Conservation (phyloP, 2,888 invertebrate species). For the Cabera pusaria region DNA sequence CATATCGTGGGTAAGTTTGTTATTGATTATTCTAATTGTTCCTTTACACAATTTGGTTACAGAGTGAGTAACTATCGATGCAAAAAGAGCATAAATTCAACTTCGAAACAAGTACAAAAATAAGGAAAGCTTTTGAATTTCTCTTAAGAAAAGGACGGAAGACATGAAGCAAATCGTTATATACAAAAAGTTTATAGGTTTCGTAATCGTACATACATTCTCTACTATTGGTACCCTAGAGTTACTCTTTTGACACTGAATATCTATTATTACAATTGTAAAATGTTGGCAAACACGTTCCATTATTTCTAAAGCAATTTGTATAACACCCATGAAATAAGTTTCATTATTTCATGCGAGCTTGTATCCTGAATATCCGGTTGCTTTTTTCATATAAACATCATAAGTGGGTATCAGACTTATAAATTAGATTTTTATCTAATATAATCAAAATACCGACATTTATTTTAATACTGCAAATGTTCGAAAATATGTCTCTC, state of each 20-base stretch:
- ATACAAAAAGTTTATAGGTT: conserved; percentile 52
- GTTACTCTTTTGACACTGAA: conserved; percentile 77
- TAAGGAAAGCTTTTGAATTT: conserved; percentile 41
- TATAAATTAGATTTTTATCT: conserved; percentile 55
- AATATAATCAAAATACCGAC: conserved; percentile 69
- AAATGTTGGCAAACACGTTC: conserved; percentile 49
- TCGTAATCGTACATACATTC: conserved; percentile 53
- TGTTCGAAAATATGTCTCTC: conserved; percentile 79
- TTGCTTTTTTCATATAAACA: conserved; percentile 32
- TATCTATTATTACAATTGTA: conserved; percentile 45
- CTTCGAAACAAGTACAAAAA: conserved; percentile 34
- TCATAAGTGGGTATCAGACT: conserved; percentile 68
- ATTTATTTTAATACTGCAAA: conserved; percentile 69
- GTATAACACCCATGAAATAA: conserved; percentile 49
- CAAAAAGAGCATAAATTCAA: conserved; percentile 35
- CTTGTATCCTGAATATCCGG: conserved; percentile 31
- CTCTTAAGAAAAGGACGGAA: conserved; percentile 75
- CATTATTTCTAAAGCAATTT: conserved; percentile 41
- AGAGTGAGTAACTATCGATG: conserved; percentile 36
- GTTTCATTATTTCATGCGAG: conserved; percentile 38
- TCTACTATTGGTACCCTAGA: conserved; percentile 71
- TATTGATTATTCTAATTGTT: conserved; percentile 44
- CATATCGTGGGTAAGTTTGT: conserved; percentile 34
- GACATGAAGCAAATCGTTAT: conserved; percentile 69
- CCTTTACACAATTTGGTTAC: conserved; percentile 41